phyloP scores from a whole-genome alignment of 2,797 vertebrate genomes.

The Poecilia velifera region DNA sequence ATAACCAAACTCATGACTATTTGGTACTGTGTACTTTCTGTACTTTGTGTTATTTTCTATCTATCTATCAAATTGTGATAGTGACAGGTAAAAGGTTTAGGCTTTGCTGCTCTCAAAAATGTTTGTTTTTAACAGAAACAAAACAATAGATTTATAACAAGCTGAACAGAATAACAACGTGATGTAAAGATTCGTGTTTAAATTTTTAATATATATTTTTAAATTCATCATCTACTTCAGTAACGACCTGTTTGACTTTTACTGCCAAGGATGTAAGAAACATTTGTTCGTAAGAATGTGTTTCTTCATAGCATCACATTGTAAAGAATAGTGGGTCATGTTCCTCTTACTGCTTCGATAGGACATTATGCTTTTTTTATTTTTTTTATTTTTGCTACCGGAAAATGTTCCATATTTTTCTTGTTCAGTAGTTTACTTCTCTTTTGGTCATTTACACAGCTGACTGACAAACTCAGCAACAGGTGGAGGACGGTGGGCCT shows the following conservation, averaged over 20 bases:
- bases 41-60: too few species aligned
- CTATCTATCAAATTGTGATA: too few species aligned
- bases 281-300: not conserved
- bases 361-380: not conserved
- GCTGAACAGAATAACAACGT: not conserved
- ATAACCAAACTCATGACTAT: not conserved
- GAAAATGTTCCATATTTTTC: not conserved
- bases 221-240: not conserved
- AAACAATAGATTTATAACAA: not conserved
- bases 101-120: not conserved
- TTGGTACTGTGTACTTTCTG: not conserved
- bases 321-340: not conserved
- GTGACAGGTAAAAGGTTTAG: too few species aligned
- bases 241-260: not conserved
- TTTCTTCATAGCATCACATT: not conserved
- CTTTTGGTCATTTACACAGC: not conserved
- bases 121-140: not conserved
- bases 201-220: not conserved
- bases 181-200: not conserved
- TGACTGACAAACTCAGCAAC: not conserved
- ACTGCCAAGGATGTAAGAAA: not conserved
- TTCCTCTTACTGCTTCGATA: not conserved
- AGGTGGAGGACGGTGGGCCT: not conserved
- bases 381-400: not conserved
- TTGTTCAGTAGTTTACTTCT: not conserved